Conservation (phyloP, 2,888 invertebrate genomes). For the Anagyrus pseudococci region DNA sequence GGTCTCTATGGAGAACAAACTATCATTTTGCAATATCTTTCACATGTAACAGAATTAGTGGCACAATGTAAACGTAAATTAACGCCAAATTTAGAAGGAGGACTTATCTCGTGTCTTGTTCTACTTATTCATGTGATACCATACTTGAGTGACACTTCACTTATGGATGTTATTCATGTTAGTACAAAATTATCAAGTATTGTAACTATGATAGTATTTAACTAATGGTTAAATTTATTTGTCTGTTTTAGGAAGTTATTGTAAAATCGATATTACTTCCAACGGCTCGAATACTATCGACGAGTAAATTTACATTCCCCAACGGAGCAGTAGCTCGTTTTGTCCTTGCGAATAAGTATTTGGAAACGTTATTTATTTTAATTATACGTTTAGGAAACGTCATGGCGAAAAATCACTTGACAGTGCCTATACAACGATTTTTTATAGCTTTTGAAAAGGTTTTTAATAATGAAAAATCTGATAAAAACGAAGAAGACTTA, state of each 20-base stretch:
- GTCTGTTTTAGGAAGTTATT: conserved; percentile 75
- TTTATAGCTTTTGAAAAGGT: conserved; percentile 84
- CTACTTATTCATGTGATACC: conserved; percentile 82
- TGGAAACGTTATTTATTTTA: conserved; percentile 83
- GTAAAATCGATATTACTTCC: conserved; percentile 85
- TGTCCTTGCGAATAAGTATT: conserved; percentile 79
- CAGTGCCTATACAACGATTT: conserved; percentile 74
- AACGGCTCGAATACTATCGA: conserved; percentile 79
- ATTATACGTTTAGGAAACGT: conserved; percentile 78
- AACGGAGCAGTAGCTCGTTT: conserved; percentile 78
- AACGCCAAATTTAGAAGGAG: conserved; percentile 86
- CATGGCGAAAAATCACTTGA: conserved; percentile 77
- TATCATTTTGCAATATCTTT: conserved; percentile 86
- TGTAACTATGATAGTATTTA: too few species aligned
- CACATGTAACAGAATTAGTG: conserved; percentile 86
- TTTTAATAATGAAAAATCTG: conserved; percentile 55
- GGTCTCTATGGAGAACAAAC: conserved; percentile 88
- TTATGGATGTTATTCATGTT: conserved; percentile 89
- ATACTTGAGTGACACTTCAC: conserved; percentile 79
- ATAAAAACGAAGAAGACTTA: conserved; percentile 35
- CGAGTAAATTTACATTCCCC: conserved; percentile 81
- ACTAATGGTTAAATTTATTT: not conserved
- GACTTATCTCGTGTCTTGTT: conserved; percentile 83
- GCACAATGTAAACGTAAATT: conserved; percentile 81
- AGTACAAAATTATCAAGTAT: conserved; percentile 25